Conservation (phyloP, 1,140 invertebrate genomes). For the Zaprionus vittiger region DNA sequence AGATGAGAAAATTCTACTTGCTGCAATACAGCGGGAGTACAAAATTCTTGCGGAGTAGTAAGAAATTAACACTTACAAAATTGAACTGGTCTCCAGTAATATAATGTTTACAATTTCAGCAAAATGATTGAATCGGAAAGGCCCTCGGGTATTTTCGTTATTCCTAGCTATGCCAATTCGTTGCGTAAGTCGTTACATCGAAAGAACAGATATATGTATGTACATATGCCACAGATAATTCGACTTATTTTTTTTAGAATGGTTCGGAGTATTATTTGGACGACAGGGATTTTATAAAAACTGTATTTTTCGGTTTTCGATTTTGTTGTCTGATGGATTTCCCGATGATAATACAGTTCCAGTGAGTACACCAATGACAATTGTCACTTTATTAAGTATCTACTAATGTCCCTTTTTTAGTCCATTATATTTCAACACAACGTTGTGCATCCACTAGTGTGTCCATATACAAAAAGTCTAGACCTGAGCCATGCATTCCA, state of each 20-base stretch:
- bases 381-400: not conserved
- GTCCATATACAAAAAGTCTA: slow-evolving; percentile 91
- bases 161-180: slow-evolving; percentile 93
- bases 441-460: slow-evolving; percentile 94
- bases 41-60: slow-evolving; percentile 92
- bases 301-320: slow-evolving; percentile 94
- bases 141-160: slow-evolving; percentile 94
- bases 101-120: slow-evolving; percentile 85
- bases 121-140: slow-evolving; percentile 94
- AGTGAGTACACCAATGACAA: slow-evolving; percentile 30
- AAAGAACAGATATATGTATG: not conserved
- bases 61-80: slow-evolving; percentile 59
- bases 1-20: slow-evolving; percentile 84
- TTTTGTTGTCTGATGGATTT: slow-evolving; percentile 94
- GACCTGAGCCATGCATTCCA: slow-evolving; percentile 91
- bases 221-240: not conserved
- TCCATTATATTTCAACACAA: slow-evolving; percentile 93
- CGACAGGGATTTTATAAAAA: slow-evolving; percentile 94
- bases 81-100: not conserved
- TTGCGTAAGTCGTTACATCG: slow-evolving; percentile 85
- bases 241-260: slow-evolving; percentile 87
- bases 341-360: slow-evolving; percentile 92
- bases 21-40: slow-evolving; percentile 88
- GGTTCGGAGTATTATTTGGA: slow-evolving; percentile 97
- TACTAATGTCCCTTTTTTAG: slow-evolving; percentile 86